Evolutionary conservation across 2,113 vertebrate genomes (phyloP).

Genomic region (Paratilapia polleni): DNA sequence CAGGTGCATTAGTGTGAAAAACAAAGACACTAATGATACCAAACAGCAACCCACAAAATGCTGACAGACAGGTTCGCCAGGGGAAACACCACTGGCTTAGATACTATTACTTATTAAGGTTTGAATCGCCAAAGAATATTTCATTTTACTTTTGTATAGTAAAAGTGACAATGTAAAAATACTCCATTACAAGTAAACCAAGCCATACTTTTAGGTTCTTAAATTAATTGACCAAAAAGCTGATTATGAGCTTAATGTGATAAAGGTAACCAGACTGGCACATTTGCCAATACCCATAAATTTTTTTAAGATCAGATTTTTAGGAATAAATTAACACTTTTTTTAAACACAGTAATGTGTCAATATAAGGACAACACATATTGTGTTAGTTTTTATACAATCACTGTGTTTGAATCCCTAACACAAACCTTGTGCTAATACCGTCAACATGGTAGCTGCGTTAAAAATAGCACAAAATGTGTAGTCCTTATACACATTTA

Average conservation of each 20-base stretch:
- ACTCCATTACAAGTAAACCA: background rate
- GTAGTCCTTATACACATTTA: too few relatives aligned
- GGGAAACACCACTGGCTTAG: background rate
- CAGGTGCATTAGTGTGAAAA: background rate
- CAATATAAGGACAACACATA: too few relatives aligned
- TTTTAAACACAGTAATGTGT: too few relatives aligned
- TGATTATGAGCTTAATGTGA: constrained; percentile 49
- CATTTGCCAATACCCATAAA: constrained; percentile 37
- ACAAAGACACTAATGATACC: background rate
- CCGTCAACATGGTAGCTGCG: too few relatives aligned
- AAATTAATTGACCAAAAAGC: constrained; percentile 48
- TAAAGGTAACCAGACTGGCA: constrained; percentile 12
- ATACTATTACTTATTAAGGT: background rate
- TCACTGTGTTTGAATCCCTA: too few relatives aligned
- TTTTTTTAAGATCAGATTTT: too few relatives aligned
- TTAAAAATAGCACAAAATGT: too few relatives aligned
- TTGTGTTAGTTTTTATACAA: too few relatives aligned
- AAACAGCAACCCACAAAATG: background rate
- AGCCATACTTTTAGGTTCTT: background rate
- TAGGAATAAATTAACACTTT: too few relatives aligned
- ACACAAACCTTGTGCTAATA: too few relatives aligned
- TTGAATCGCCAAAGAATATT: background rate
- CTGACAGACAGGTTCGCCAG: background rate
- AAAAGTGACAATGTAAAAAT: background rate
- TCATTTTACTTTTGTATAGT: background rate